Base-by-base conservation (phyloP, 2,888 invertebrate species). In the Fissipunctia ypsillon region DNA sequence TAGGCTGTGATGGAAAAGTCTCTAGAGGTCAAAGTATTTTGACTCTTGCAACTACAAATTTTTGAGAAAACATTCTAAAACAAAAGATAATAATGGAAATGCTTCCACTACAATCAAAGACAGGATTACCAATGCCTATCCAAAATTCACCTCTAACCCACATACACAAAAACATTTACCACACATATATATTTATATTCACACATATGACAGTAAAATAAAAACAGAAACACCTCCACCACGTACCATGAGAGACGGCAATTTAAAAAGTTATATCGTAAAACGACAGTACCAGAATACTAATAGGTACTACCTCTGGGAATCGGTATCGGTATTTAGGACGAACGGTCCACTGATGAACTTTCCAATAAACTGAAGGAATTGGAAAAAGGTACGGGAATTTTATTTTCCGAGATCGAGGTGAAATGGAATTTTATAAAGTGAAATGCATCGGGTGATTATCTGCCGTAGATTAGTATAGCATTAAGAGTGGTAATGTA, bases 231-330 rank as follows among this genome's bases (percentile, higher is more conserved):
- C 43, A 60, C 9, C 57, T 56, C 31, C 19, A 35, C 52, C 65
- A 66, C 68, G 69, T 73, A 65, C 63, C 12, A n/a, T n/a, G 5
- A 59, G 28, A 65, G 69, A 78, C 35, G 64, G 48, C 68, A 72
- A 84, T 86, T 82, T 76, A 76, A 69, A 63, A 84, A 86, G 67
- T 76, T 82, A 68, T 85, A 78, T 73, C 74, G 76, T 48, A n/a
- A 57, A 57, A 52, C 50, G 38, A 67, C 78, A 64, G 10, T 12
- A 31, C 19, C 9, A 57, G 85, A 82, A 85, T 85, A 86, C 71
- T 82, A 80, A 85, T 79, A n/a, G n/a, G n/a, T n/a, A 66, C n/a
- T 63, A 54, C 25, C 38, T 9, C 45, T 43, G 64, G 22, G 57
- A 74, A 63, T 38, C 54, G 59, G 66, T 77, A 70, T 48, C 56